Evolutionary conservation across 2,113 vertebrate genomes (phyloP).

Genomic region (Rhinolophus sinicus): DNA sequence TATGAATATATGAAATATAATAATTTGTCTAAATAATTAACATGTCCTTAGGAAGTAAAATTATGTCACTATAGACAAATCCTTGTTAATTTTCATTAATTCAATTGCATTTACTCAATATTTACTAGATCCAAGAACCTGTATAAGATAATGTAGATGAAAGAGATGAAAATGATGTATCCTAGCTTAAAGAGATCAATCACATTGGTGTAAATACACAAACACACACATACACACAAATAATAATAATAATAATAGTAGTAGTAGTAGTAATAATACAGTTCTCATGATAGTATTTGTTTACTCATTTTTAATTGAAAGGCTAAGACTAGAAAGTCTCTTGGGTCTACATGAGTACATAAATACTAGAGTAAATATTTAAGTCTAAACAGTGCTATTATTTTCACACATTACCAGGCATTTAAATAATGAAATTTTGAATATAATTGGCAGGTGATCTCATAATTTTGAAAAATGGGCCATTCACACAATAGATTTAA

Average conservation of each 20-base stretch:
- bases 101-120: not conserved
- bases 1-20: not conserved
- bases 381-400: not conserved
- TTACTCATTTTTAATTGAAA: not conserved
- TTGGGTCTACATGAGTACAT: not conserved
- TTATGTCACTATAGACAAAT: not conserved
- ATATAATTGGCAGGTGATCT: slow-evolving; percentile 58
- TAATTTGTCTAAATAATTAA: not conserved
- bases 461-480: slow-evolving; percentile 76
- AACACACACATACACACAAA: not conserved
- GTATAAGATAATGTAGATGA: not conserved
- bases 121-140: not conserved
- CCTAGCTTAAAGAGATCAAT: not conserved
- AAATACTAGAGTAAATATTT: not conserved
- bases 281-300: not conserved
- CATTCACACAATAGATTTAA: slow-evolving; percentile 77
- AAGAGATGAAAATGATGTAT: not conserved
- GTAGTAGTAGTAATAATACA: not conserved
- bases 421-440: slow-evolving; percentile 67
- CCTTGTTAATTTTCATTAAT: not conserved
- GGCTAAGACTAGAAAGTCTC: not conserved
- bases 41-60: not conserved
- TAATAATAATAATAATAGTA: not conserved
- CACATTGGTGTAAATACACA: not conserved
- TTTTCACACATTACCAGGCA: slow-evolving; percentile 2